phyloP scores from a whole-genome alignment of 2,113 vertebrate species.

The Cyanocitta stelleri region DNA sequence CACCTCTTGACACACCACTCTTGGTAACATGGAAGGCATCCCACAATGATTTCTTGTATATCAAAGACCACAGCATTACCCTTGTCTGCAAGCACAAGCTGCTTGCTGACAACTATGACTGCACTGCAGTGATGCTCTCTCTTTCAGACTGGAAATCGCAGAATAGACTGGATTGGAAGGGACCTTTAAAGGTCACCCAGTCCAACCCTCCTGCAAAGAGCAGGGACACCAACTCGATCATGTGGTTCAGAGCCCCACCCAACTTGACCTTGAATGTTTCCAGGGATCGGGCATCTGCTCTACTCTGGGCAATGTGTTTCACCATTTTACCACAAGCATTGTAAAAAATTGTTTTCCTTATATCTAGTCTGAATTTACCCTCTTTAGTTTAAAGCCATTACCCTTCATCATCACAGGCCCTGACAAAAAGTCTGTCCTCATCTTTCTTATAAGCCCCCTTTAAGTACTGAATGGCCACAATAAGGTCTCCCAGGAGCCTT shows the following conservation, averaged over 20 bases:
- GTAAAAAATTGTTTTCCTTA: neutral
- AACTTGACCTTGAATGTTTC: neutral
- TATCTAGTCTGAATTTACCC: neutral
- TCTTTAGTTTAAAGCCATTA: neutral
- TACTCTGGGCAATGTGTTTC: neutral
- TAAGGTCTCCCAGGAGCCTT: neutral
- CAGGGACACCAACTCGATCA: neutral
- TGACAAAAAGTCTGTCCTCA: neutral
- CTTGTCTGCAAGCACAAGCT: neutral
- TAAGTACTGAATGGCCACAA: neutral
- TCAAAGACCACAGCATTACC: neutral
- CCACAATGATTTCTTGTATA: neutral
- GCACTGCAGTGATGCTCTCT: neutral
- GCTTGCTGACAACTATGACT: neutral
- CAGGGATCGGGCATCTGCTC: neutral
- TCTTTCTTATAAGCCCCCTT: neutral
- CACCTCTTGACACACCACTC: neutral
- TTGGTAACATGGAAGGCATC: neutral
- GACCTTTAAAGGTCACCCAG: neutral
- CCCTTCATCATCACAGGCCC: neutral
- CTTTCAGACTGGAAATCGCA: neutral
- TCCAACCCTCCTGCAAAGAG: neutral
- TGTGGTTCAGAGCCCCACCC: neutral
- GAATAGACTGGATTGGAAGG: neutral
- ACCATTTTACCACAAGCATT: accelerated